phyloP scores from a whole-genome alignment of 1,140 invertebrate species.

The Heterodera carotae region DNA sequence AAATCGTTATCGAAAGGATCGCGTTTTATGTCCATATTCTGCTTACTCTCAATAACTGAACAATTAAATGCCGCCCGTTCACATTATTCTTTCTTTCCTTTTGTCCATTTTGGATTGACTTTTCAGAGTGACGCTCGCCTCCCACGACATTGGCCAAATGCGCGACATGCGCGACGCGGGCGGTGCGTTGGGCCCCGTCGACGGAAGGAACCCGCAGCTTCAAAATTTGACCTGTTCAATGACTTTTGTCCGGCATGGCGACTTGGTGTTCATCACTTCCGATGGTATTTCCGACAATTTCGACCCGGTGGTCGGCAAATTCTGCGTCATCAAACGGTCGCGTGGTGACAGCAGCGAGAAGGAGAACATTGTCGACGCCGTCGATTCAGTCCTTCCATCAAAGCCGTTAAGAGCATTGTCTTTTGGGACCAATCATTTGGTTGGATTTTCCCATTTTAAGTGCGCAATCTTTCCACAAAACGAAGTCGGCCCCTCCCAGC shows the following conservation, averaged over 20 bases:
- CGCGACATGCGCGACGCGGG: slow-evolving; percentile 87
- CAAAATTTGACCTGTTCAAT: slow-evolving; percentile 86
- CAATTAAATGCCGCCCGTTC: no score
- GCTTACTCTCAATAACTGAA: no score
- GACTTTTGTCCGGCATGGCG: slow-evolving; percentile 76
- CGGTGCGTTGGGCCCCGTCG: slow-evolving; percentile 84
- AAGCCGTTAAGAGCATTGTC: not conserved
- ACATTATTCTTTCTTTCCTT: slow-evolving; percentile 11
- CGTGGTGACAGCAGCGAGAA: slow-evolving; percentile 35
- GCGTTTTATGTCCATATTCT: no score
- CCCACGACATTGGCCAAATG: slow-evolving; percentile 85
- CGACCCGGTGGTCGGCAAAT: slow-evolving; percentile 89
- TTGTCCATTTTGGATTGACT: no score
- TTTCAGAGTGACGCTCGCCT: slow-evolving; percentile 72
- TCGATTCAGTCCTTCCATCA: not conserved
- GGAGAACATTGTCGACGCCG: slow-evolving; percentile 11
- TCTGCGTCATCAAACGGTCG: slow-evolving; percentile 73
- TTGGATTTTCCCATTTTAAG: slow-evolving; percentile 29
- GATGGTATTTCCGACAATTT: slow-evolving; percentile 92
- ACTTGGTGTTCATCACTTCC: slow-evolving; percentile 84
- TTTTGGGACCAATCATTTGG: not conserved
- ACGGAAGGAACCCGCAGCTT: slow-evolving; percentile 83
- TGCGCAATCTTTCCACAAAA: slow-evolving; percentile 41
- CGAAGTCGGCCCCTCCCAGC: slow-evolving; percentile 36
- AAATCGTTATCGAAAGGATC: no score